phyloP scores from a whole-genome alignment of 2,797 vertebrate genomes.

The Lepidocolaptes lacrymiger region DNA sequence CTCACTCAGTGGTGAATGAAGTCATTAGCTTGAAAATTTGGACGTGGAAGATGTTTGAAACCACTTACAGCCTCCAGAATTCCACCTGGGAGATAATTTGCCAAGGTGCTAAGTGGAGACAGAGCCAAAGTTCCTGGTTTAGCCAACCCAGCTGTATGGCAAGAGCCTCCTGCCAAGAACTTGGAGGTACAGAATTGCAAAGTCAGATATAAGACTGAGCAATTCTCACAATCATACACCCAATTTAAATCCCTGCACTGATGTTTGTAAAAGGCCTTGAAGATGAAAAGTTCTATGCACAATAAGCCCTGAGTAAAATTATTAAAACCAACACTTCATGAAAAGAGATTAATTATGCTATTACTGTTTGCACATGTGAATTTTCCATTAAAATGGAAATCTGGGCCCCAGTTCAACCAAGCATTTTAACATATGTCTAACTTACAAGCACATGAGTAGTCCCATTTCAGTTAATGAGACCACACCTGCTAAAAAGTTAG shows the following conservation, averaged over 20 bases:
- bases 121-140: conserved; percentile 44
- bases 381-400: conserved; percentile 52
- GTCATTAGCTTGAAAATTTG: conserved; percentile 53
- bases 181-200: neutral
- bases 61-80: conserved; percentile 29
- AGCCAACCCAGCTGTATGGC: conserved; percentile 51
- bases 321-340: conserved; percentile 51
- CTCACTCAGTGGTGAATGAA: conserved; percentile 40
- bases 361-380: conserved; percentile 53
- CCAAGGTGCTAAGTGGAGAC: conserved; percentile 51
- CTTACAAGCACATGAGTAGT: neutral
- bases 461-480: neutral
- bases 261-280: conserved; percentile 32
- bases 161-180: conserved; percentile 39
- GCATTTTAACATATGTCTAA: conserved; percentile 37
- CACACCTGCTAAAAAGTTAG: neutral
- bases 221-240: neutral
- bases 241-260: conserved; percentile 4
- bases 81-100: conserved; percentile 62
- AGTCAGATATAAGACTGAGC: neutral
- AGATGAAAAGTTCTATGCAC: conserved; percentile 32
- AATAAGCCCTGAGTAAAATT: conserved; percentile 40
- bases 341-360: conserved; percentile 60
- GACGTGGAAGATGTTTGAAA: conserved; percentile 48
- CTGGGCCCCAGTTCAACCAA: conserved; percentile 33